phyloP scores from a whole-genome alignment of 1,140 invertebrate genomes.

The Drosophila watanabei region DNA sequence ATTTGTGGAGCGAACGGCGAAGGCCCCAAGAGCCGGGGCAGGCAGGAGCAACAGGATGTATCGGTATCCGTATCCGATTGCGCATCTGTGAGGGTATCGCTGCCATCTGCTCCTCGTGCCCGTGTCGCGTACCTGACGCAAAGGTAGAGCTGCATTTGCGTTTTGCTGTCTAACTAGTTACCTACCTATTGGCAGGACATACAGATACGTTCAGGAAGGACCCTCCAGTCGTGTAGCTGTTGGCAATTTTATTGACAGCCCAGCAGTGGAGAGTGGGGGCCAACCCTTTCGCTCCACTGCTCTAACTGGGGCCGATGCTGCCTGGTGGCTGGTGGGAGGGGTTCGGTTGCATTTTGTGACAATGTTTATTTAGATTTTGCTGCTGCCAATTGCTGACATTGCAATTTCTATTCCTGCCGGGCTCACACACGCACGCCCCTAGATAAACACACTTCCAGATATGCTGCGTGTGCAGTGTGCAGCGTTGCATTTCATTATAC shows the following conservation, averaged over 20 bases:
- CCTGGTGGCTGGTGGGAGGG: conserved; percentile 19
- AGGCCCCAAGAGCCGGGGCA: conserved; percentile 56
- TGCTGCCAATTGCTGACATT: conserved; percentile 84
- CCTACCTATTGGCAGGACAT: conserved; percentile 74
- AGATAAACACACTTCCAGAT: conserved; percentile 44
- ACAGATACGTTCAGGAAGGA: conserved; percentile 28
- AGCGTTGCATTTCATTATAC: conserved; percentile 77
- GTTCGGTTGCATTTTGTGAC: conserved; percentile 80
- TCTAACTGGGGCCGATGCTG: conserved; percentile 20
- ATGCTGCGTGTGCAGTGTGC: conserved; percentile 74
- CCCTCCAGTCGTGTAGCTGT: conserved; percentile 50
- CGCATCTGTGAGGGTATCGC: conserved; percentile 61
- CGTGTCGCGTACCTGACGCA: conserved; percentile 53
- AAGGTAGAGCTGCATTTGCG: conserved; percentile 74
- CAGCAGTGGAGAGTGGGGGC: conserved; percentile 29
- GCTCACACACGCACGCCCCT: conserved; percentile 43
- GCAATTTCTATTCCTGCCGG: conserved; percentile 81
- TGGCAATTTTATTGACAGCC: conserved; percentile 82
- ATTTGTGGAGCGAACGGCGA: conserved; percentile 75
- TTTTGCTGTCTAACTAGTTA: conserved; percentile 70
- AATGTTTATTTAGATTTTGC: conserved; percentile 85
- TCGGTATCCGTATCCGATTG: conserved; percentile 21
- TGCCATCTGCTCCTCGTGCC: conserved; percentile 35
- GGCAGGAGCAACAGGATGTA: conserved; percentile 53
- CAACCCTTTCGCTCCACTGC: conserved; percentile 48